These are phyloP conservation scores for Bimastos eiseni DNA, from an alignment of 2,888 invertebrate species.

Conservation along the genomic window DNA sequence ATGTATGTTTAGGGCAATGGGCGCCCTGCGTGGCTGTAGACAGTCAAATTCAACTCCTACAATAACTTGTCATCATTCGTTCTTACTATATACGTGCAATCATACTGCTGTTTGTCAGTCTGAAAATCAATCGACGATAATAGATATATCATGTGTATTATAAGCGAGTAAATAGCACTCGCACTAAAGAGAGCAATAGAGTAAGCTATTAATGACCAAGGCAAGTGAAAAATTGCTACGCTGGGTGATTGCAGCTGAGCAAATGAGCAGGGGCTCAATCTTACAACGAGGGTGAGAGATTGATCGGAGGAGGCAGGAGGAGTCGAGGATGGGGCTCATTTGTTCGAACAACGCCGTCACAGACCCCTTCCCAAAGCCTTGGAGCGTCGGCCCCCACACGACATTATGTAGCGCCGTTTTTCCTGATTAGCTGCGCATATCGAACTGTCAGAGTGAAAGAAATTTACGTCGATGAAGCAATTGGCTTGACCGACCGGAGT, in stretches of 20 bases:
- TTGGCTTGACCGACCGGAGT: not conserved
- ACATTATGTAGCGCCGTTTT: conserved; percentile 13
- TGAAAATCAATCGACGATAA: no score
- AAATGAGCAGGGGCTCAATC: not conserved
- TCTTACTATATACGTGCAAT: no score
- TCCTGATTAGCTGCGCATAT: conserved; percentile 1
- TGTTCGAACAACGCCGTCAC: not conserved
- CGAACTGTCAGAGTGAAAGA: not conserved
- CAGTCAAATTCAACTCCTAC: no score
- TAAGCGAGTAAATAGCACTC: no score
- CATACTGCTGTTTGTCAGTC: no score
- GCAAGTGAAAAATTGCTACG: not conserved
- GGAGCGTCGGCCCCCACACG: not conserved
- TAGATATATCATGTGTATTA: no score
- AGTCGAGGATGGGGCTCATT: not conserved
- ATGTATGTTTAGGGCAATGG: no score
- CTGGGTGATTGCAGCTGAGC: not conserved
- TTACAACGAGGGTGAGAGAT: not conserved
- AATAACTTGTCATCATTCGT: no score
- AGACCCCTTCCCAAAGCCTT: not conserved
- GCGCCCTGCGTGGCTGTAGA: no score
- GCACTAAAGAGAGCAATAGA: not conserved
- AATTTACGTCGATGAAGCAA: conserved; percentile 1
- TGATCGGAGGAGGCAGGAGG: not conserved
- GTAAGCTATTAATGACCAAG: not conserved